phyloP scores from a whole-genome alignment of 2,113 vertebrate genomes.

The Motacilla tschutschensis region DNA sequence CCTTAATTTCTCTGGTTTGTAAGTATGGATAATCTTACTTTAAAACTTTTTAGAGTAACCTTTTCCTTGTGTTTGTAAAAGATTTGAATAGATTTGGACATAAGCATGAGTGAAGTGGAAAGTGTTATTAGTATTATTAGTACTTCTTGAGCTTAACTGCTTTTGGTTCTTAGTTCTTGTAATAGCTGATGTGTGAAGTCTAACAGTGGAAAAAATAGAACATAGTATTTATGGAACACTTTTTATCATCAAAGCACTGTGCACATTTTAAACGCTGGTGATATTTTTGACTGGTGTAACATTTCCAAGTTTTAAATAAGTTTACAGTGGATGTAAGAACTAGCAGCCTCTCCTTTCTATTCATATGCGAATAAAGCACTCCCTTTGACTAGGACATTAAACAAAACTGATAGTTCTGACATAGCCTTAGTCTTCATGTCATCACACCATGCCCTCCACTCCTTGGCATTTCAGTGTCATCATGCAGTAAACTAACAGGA shows the following conservation, averaged over 20 bases:
- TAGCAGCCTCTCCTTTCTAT: not conserved
- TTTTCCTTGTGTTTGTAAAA: not conserved
- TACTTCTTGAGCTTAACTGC: not conserved
- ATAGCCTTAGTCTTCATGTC: not conserved
- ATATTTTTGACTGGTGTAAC: not conserved
- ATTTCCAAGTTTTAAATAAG: not conserved
- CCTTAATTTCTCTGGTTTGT: not conserved
- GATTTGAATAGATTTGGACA: not conserved
- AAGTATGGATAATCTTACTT: not conserved
- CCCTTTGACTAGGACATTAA: not conserved
- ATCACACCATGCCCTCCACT: not conserved
- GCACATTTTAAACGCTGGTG: not conserved
- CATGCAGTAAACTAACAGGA: not conserved
- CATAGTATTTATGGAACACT: constrained; percentile 4
- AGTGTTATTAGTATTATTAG: not conserved
- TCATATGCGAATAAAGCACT: not conserved
- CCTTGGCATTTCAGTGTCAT: not conserved
- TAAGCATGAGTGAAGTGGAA: not conserved
- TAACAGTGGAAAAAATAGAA: constrained; percentile 3
- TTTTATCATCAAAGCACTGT: constrained; percentile 25
- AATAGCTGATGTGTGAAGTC: constrained; percentile 11
- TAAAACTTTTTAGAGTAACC: not conserved
- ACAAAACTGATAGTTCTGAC: not conserved
- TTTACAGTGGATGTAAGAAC: not conserved
- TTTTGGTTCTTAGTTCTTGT: not conserved